Evolutionary conservation across 2,797 vertebrate species (phyloP), one percentile per base, ranked within the genome.

Genomic region (Nannoperca obscura): DNA sequence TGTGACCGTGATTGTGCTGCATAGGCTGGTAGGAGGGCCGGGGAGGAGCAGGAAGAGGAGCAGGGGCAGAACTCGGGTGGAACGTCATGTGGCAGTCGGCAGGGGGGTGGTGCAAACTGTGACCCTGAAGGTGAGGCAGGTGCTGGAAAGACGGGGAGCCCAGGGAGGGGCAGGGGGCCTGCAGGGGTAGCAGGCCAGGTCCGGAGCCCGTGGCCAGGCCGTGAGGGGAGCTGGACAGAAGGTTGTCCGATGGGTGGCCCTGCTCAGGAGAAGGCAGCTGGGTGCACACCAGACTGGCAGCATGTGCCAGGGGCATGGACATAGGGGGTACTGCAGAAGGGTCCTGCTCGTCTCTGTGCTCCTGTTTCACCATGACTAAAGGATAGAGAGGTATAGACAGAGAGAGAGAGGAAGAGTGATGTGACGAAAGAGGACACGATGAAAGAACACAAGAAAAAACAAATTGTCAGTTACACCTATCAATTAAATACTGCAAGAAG

Each of bases 311-410:
- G 76, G 96, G 94, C 90, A 95, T 92, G 75, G 95, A 90, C 92
- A 98, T 88, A 75, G 96, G 92, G 9, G 96, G 93, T 85, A 96
- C 91, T 2, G 95, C 84, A 85, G 97, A 83, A 84, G 96, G 93
- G 89, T 99, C 97, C 93, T 96, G 90, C 61, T 99, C 98, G 6
- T 99, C 97, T 94, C 96, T 94, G 88, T 96, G 96, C 93, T 99
- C 98, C 93, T 97, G 97, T 89, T 99, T 99, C 91, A 99, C 96
- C 94, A 97, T 88, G 85, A 98, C 98, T 99, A 76, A 59, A 92
- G 77, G 67, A 27, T 27, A 81, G 55, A 88, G 69, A 85, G 73
- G 55, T 53, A 22, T 34, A 53, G 17, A 65, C n/a, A 62, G 12
- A 76, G 36, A 75, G 44, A 78, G 38, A 44, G 27, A 58, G 42